Percentiles rank a stretch among this genome's conserved stretches.
These are phyloP conservation scores for Falcunculus frontatus DNA, from an alignment of 2,113 vertebrate species.

Conservation along the genomic window DNA sequence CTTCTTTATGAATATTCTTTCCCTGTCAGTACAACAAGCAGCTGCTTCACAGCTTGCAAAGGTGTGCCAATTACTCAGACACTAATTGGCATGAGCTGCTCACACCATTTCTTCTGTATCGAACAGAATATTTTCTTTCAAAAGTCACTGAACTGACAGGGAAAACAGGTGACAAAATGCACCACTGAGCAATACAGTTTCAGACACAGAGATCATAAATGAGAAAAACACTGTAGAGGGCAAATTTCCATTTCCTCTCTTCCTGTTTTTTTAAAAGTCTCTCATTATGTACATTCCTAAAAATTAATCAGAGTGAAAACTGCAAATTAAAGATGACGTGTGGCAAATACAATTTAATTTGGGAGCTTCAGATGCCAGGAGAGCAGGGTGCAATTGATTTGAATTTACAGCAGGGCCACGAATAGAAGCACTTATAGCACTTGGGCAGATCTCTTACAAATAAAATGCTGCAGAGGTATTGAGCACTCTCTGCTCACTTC, in stretches of 20 bases:
- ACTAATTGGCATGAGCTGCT: neutral
- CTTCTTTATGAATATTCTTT: neutral
- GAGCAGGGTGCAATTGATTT: neutral
- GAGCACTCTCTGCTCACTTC: rapidly evolving
- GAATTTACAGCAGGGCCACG: neutral
- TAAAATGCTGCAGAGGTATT: neutral
- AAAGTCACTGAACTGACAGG: neutral
- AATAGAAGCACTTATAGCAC: neutral
- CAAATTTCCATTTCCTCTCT: slow-evolving; percentile 50
- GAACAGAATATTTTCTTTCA: slow-evolving; percentile 5
- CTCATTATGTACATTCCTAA: slow-evolving; percentile 24
- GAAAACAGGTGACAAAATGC: slow-evolving; percentile 32
- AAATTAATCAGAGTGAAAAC: slow-evolving; percentile 33
- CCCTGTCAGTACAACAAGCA: neutral
- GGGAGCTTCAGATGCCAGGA: neutral
- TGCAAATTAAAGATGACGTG: neutral
- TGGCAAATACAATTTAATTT: neutral
- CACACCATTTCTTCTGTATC: neutral
- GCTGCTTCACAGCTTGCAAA: neutral
- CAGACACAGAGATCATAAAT: slow-evolving; percentile 11
- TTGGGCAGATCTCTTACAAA: neutral
- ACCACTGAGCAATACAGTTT: neutral
- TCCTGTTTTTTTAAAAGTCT: slow-evolving; percentile 28
- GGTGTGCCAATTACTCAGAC: neutral
- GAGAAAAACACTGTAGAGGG: slow-evolving; percentile 27